These are phyloP conservation scores for Drosophila lowei DNA, from an alignment of 1,140 invertebrate genomes.

Conservation along the genomic window DNA sequence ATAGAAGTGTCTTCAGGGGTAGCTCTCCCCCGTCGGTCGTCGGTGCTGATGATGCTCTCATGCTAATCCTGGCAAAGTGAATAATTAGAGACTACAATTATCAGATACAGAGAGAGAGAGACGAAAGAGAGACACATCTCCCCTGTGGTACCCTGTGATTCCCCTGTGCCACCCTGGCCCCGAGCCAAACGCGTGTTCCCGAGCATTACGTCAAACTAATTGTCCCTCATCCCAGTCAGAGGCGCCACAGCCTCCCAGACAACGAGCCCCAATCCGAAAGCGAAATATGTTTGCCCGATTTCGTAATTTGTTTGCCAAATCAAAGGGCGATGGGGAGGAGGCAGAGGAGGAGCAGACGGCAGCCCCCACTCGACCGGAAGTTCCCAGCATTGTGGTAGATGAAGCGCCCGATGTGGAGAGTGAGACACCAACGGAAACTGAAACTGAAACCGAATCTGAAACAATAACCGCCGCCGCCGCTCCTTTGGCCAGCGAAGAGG, in stretches of 20 bases:
- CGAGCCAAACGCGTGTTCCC: constrained; percentile 70
- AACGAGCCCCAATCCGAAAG: not conserved
- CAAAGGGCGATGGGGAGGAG: constrained; percentile 51
- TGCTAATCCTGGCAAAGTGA: constrained; percentile 46
- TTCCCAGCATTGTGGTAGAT: constrained; percentile 61
- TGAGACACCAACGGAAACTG: constrained; percentile 12
- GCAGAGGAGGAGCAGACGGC: not conserved
- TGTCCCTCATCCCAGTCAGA: constrained; percentile 10
- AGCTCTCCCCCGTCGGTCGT: not conserved
- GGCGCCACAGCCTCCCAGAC: constrained; percentile 16
- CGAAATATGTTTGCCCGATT: constrained; percentile 76
- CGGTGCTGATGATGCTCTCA: not conserved
- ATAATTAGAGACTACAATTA: constrained; percentile 65
- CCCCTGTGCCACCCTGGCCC: constrained; percentile 35
- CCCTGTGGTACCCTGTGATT: constrained; percentile 7
- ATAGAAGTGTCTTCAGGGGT: constrained; percentile 44
- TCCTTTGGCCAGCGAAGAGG: constrained; percentile 61
- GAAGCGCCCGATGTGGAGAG: constrained; percentile 33
- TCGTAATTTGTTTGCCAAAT: constrained; percentile 78
- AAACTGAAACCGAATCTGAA: constrained; percentile 2
- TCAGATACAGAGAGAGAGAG: constrained; percentile 5
- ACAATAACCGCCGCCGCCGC: constrained; percentile 10
- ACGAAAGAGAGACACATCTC: constrained; percentile 14
- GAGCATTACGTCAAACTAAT: constrained; percentile 66
- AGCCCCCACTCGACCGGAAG: constrained; percentile 1